These are phyloP conservation scores for Megalurothrips usitatus DNA, from an alignment of 2,888 invertebrate genomes.

Conservation along the genomic window DNA sequence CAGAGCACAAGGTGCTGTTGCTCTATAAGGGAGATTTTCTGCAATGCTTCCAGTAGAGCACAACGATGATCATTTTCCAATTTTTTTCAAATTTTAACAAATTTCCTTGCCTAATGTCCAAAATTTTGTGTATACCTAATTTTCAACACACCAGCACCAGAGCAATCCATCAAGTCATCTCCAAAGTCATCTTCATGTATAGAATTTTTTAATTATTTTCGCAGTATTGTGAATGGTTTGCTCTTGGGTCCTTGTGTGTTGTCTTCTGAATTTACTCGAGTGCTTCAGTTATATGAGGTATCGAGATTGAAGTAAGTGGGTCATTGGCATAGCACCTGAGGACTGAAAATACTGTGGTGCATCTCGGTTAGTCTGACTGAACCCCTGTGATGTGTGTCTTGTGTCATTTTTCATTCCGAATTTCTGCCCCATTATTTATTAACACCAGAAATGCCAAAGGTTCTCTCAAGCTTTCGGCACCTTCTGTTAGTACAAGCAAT, in stretches of 20 bases:
- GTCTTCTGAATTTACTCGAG: not conserved
- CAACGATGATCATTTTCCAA: not conserved
- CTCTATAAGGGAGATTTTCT: constrained; percentile 12
- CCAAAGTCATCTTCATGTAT: not conserved
- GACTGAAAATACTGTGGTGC: constrained; percentile 9
- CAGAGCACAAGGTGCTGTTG: constrained; percentile 15
- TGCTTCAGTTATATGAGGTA: not conserved
- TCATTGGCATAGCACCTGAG: not conserved
- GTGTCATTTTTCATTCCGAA: constrained; percentile 23
- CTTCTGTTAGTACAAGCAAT: constrained; percentile 22
- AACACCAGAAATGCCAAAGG: constrained; percentile 11
- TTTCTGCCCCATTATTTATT: constrained; percentile 14
- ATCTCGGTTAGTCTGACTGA: not conserved
- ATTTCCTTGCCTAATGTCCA: not conserved
- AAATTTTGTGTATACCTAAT: not conserved
- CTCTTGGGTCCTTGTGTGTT: constrained; percentile 14
- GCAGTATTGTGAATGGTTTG: not conserved
- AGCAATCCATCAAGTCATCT: constrained; percentile 4
- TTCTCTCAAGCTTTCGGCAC: not conserved
- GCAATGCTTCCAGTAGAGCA: constrained; percentile 22
- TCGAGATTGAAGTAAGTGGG: no score
- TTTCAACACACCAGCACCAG: constrained; percentile 22
- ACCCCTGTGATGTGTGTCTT: constrained; percentile 17
- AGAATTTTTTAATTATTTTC: constrained; percentile 2
- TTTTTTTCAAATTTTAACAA: not conserved